phyloP scores from a whole-genome alignment of 2,113 vertebrate genomes.

The Crypturellus undulatus region DNA sequence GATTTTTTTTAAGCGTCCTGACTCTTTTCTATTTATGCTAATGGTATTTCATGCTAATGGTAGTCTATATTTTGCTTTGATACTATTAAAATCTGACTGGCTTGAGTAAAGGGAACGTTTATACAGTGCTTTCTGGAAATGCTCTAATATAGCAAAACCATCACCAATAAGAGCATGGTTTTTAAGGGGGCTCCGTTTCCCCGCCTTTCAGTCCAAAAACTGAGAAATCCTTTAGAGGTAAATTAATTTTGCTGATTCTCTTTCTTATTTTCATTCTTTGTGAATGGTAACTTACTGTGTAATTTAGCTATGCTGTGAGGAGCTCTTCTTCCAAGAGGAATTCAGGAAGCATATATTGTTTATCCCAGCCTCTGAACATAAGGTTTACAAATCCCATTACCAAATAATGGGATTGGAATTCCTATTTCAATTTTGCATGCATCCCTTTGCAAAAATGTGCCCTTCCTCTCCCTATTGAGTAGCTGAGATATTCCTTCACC shows the following conservation, averaged over 20 bases:
- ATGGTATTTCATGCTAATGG: slow-evolving; percentile 68
- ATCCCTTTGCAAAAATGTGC: slow-evolving; percentile 32
- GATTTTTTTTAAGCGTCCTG: slow-evolving; percentile 46
- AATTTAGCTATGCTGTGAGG: slow-evolving; percentile 55
- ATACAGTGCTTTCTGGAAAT: slow-evolving; percentile 46
- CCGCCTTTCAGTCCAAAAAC: slow-evolving; percentile 23
- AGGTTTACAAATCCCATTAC: slow-evolving; percentile 73
- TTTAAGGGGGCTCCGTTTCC: slow-evolving; percentile 13
- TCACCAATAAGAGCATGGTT: background rate
- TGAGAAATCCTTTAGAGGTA: slow-evolving; percentile 57
- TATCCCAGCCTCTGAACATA: slow-evolving; percentile 55
- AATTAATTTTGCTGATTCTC: slow-evolving; percentile 53
- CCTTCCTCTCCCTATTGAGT: background rate
- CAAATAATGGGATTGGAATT: slow-evolving; percentile 74
- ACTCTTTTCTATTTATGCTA: slow-evolving; percentile 64
- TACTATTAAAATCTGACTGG: slow-evolving; percentile 35
- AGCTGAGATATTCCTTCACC: background rate
- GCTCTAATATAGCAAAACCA: slow-evolving; percentile 5
- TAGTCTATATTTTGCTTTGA: slow-evolving; percentile 56
- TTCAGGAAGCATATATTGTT: slow-evolving; percentile 53
- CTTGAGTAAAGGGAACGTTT: slow-evolving; percentile 41
- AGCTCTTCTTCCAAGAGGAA: slow-evolving; percentile 55
- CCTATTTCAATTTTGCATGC: slow-evolving; percentile 43
- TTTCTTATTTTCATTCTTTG: slow-evolving; percentile 43
- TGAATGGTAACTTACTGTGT: slow-evolving; percentile 58